Base-by-base conservation (phyloP, 1,140 invertebrate genomes). In the Cydia splendana region DNA sequence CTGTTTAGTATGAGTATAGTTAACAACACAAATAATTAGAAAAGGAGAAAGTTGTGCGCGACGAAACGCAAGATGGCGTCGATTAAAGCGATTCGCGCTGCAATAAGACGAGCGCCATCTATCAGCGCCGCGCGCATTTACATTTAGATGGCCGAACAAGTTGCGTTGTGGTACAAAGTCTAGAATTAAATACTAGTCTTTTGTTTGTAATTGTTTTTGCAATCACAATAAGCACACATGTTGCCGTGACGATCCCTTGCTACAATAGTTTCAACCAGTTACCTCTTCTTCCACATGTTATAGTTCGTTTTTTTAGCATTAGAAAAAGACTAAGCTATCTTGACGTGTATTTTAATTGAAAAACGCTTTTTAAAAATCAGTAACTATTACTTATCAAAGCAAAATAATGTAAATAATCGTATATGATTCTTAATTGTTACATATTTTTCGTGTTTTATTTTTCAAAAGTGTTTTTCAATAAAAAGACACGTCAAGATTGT, bases 61-160 rank as follows among this genome's bases (percentile, higher is more conserved):
- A 62, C 6, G 57, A 24, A 18, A 62, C 20, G 10, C 57, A 24
- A 62, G 57, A 62, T 62, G 57, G 34, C 30, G 34, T 71, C 34
- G n/a, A 38, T 69, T 69, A 34, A 38, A 42, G 5, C 65, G 48
- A 65, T 24, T 12, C 18, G 67, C 15, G 67, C 18, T 71, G 67
- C 67, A 71, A 38, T 71, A 71, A 71, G 34, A 71, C 9, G 67
- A 42, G 67, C 67, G 67, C 67, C 67, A 71, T 71, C 67, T 71
- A 71, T 71, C 67, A 71, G n/a, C 13, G 15, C 67, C 4, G 67
- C 67, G 62, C 67, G 7, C 67, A 71, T 71, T 71, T 71, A 71
- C 67, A 71, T 71, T 71, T 71, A 71, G n/a, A 71, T 71, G 18
- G n/a, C 67, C 65, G 28, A 18, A 4, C 34, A 48, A 48, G 15